phyloP scores from a whole-genome alignment of 2,113 vertebrate genomes.

The Pomatostomus ruficeps region DNA sequence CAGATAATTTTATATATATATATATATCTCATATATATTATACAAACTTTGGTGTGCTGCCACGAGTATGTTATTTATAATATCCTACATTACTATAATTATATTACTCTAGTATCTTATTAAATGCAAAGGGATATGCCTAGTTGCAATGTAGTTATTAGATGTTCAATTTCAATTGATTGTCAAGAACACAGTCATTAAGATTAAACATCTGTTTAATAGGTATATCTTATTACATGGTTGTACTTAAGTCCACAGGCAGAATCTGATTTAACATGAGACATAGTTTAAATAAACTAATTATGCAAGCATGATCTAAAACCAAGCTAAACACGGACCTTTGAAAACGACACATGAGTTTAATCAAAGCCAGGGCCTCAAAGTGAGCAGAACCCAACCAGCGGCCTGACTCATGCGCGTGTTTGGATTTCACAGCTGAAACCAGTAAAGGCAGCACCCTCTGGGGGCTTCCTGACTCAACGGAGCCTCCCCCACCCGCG shows the following conservation, averaged over 20 bases:
- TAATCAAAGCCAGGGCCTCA: slow-evolving; percentile 77
- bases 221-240: slow-evolving; percentile 78
- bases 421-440: slow-evolving; percentile 65
- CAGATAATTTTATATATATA: neutral
- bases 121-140: slow-evolving; percentile 66
- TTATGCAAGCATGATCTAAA: slow-evolving; percentile 76
- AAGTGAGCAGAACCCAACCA: slow-evolving; percentile 69
- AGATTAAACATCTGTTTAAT: slow-evolving; percentile 79
- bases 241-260: slow-evolving; percentile 72
- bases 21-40: slow-evolving; percentile 3
- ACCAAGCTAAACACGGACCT: slow-evolving; percentile 69
- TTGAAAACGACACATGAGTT: slow-evolving; percentile 76
- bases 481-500: neutral
- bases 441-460: slow-evolving; percentile 56
- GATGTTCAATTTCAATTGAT: slow-evolving; percentile 76
- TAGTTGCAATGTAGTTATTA: slow-evolving; percentile 69
- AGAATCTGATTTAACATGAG: slow-evolving; percentile 78
- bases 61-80: slow-evolving; percentile 47
- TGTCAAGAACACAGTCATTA: slow-evolving; percentile 75
- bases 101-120: slow-evolving; percentile 54
- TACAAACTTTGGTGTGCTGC: slow-evolving; percentile 41
- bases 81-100: slow-evolving; percentile 42
- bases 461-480: slow-evolving; percentile 35
- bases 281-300: slow-evolving; percentile 82
- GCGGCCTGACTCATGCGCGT: slow-evolving; percentile 52